Evolutionary conservation across 1,140 invertebrate genomes (phyloP), one percentile per base, ranked within the genome.

Genomic region (Drosophila serrata): DNA sequence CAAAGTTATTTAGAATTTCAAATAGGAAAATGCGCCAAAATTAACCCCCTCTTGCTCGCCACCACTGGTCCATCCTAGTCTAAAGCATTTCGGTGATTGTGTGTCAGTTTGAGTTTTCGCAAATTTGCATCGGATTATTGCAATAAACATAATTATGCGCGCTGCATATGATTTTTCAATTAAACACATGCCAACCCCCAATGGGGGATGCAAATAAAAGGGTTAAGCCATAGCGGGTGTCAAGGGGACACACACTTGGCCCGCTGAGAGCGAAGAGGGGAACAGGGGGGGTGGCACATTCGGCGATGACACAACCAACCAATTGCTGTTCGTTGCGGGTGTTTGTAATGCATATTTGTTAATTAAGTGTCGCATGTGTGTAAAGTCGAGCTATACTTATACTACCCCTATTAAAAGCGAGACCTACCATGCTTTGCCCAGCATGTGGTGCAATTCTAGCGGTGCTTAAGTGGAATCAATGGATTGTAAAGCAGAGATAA

Each of bases 141-240:
- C 87, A 91, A 91, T 91, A 91, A 91, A 91, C 87, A 91, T 91
- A 91, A 91, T 91, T 91, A 91, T 91, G 82, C 82, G 79, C 82
- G 77, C 78, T 91, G 87, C 87, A 91, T 91, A 91, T 91, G 87
- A 91, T 91, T 91, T 91, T 91, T 91, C 87, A 91, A 91, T 91
- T 87, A 91, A 91, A 91, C 87, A 88, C 85, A 82, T 87, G 82
- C 82, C 82, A 88, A 42, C 61, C 56, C 79, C 29, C 45, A 63
- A 46, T 39, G 77, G 78, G 68, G 63, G 72, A 69, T 60, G 57
- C 78, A 87, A 86, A 87, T 82, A 85, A 87, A 87, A 72, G 81
- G 80, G 82, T 76, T 85, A 75, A 58, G 64, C 29, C 29, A 9
- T 9, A 24, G 43, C 40, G 43, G 48, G 17, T 37, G 29, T 33